Conservation (phyloP, 2,797 vertebrate species). For the Thunnus albacares region DNA sequence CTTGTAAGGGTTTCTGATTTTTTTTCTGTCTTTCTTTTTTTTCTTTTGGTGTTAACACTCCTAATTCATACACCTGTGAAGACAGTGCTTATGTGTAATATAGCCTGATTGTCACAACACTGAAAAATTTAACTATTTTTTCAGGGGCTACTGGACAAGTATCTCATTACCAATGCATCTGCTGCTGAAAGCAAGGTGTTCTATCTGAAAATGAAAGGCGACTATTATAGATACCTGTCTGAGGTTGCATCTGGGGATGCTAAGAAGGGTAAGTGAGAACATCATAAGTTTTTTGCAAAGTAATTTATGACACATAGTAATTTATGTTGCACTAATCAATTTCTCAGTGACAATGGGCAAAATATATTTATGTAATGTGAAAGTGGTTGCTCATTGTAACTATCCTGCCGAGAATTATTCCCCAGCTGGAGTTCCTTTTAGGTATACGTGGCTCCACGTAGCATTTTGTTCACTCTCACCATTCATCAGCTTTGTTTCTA, state of each 20-base stretch:
- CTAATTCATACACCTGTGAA: not conserved
- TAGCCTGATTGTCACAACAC: not conserved
- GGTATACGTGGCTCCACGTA: not conserved
- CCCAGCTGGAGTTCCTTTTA: not conserved
- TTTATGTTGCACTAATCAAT: not conserved
- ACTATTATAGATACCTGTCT: conserved; percentile 99
- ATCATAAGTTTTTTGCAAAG: not conserved
- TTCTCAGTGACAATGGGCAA: not conserved
- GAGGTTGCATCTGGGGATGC: conserved; percentile 96
- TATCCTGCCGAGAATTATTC: not conserved
- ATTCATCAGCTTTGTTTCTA: not conserved
- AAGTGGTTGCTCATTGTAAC: not conserved
- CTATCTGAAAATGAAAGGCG: conserved; percentile 99
- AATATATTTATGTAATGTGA: not conserved
- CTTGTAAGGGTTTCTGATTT: conserved; percentile 87
- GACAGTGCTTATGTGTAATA: not conserved
- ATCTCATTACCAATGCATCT: conserved; percentile 92
- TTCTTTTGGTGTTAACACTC: not conserved
- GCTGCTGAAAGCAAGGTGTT: conserved; percentile 98
- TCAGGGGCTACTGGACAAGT: conserved; percentile 95
- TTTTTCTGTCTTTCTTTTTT: not conserved
- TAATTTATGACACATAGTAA: not conserved
- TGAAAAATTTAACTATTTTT: conserved; percentile 16
- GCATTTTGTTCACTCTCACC: conserved; percentile 4
- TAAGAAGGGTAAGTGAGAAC: conserved; percentile 91